Evolutionary conservation across 2,797 vertebrate genomes (phyloP), one percentile per base, ranked within the genome.

Genomic region (Meda fulgida): DNA sequence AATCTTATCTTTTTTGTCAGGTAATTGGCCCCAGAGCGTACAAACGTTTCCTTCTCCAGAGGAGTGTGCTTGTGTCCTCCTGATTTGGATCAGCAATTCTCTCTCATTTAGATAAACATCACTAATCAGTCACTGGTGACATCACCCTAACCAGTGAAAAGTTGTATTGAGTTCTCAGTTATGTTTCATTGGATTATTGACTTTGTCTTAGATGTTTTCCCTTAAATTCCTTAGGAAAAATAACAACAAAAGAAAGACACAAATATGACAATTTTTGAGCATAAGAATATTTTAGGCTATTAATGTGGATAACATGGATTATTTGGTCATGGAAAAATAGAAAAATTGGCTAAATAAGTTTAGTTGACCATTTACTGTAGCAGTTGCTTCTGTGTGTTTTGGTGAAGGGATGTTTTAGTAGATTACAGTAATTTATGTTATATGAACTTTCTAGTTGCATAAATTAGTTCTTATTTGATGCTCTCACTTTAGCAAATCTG

Each of bases 61-160:
- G 43, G 36, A 14, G 81, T 69, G 87, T 90, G 89, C 91, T 91
- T 92, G 85, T 83, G 89, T 93, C 89, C 90, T 91, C 88, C 91
- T 89, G 72, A 84, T 89, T 81, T 84, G 89, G 89, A 93, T 94
- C 92, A 89, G 89, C 90, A 86, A 7, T 83, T 77, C 81, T 73
- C 66, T 78, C 80, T 65, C 72, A 78, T 65, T 88, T 90, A 88
- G 87, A 87, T 87, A 86, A 91, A 85, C 78, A 60, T 88, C 89
- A 82, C 51, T 70, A 90, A 92, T 93, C 90, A 90, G 83, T 89
- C 78, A 87, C 84, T 86, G 88, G 86, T 90, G 86, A 88, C 86
- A 84, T 72, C 85, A 88, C 43, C 51, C 78, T 87, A 78, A 71
- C 86, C 83, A 73, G 89, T 89, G 51, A 51, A 58, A 84, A 91